A percentile compares a stretch with the other conserved stretches of the same genome.
Conservation (phyloP, 2,113 vertebrate species). For the Brachirus orientalis region DNA sequence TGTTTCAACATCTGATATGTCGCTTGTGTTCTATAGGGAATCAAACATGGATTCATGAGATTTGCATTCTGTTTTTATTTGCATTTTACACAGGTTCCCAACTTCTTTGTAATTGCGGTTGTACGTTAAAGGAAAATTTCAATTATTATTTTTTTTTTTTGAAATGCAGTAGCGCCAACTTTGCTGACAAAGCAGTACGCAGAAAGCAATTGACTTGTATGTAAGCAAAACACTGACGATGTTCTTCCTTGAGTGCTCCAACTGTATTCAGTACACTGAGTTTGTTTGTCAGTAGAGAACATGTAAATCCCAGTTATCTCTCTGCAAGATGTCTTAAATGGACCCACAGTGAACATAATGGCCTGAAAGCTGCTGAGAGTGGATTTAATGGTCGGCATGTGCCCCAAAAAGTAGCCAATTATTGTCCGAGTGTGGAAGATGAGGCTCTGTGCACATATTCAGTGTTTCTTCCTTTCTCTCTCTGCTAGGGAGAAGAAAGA, state of each 20-base stretch:
- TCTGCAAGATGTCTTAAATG: slow-evolving; percentile 13
- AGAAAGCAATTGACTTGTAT: not conserved
- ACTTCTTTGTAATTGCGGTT: too few relatives aligned
- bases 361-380: slow-evolving; percentile 26
- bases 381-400: slow-evolving; percentile 26
- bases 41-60: too few relatives aligned
- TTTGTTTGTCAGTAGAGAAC: too few relatives aligned
- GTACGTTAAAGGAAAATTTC: too few relatives aligned
- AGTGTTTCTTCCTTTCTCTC: slow-evolving; percentile 14
- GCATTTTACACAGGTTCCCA: too few relatives aligned
- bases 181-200: too few relatives aligned
- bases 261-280: too few relatives aligned
- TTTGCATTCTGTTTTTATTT: too few relatives aligned
- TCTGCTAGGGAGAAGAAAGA: slow-evolving; percentile 26
- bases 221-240: not conserved
- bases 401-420: slow-evolving; percentile 28
- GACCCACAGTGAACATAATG: not conserved
- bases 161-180: too few relatives aligned
- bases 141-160: too few relatives aligned
- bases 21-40: too few relatives aligned
- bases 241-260: not conserved
- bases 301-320: not conserved
- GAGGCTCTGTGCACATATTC: slow-evolving; percentile 4
- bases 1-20: too few relatives aligned
- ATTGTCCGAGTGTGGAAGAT: slow-evolving; percentile 6